These are phyloP conservation scores for Bembecia ichneumoniformis DNA, from an alignment of 2,888 invertebrate species.

Conservation along the genomic window DNA sequence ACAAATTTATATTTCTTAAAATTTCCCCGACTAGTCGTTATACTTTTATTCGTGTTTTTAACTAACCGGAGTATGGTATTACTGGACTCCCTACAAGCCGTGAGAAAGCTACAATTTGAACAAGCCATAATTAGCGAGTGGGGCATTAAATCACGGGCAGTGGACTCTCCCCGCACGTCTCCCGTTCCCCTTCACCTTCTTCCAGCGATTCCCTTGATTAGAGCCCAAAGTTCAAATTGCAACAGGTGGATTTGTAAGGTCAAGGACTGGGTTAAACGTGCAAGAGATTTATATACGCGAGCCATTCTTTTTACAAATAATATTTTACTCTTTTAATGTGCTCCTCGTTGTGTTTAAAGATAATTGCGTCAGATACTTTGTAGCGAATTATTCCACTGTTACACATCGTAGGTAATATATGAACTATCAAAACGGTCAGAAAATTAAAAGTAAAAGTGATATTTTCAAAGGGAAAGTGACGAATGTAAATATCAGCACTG, in stretches of 20 bases:
- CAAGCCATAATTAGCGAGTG: slow-evolving; percentile 69
- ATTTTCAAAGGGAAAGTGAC: too few relatives aligned
- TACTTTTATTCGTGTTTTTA: too few relatives aligned
- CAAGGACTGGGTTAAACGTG: slow-evolving; percentile 34
- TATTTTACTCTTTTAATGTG: too few relatives aligned
- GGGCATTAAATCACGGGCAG: slow-evolving; percentile 61
- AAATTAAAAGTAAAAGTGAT: too few relatives aligned
- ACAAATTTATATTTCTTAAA: too few relatives aligned
- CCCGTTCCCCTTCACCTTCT: slow-evolving; percentile 8
- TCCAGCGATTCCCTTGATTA: slow-evolving; percentile 35
- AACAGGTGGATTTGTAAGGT: slow-evolving; percentile 55
- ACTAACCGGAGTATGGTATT: slow-evolving; percentile 11
- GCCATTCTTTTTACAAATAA: background rate
- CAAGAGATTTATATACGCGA: background rate
- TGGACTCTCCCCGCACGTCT: slow-evolving; percentile 21
- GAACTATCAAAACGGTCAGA: too few relatives aligned
- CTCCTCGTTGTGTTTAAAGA: too few relatives aligned
- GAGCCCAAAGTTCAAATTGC: slow-evolving; percentile 37
- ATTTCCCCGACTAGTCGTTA: too few relatives aligned
- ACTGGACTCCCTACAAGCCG: slow-evolving; percentile 33
- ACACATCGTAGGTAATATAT: too few relatives aligned
- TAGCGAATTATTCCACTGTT: too few relatives aligned
- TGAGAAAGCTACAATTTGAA: slow-evolving; percentile 71
- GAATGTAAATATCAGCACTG: too few relatives aligned
- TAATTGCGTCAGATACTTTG: too few relatives aligned